Evolutionary conservation across 2,888 invertebrate species (phyloP).

Genomic region (Agrotis segetum): DNA sequence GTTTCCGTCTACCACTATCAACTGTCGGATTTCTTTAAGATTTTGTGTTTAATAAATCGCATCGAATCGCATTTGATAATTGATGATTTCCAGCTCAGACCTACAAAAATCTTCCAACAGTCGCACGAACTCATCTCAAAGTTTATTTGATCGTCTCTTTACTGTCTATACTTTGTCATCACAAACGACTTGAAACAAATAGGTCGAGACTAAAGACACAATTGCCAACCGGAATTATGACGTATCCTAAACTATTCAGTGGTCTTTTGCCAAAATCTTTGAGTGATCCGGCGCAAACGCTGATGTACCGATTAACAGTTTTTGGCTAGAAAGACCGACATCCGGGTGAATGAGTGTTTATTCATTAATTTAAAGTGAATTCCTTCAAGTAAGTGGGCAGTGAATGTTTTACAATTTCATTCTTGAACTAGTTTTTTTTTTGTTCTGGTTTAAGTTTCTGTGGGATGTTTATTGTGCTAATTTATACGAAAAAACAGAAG

Average conservation of each 20-base stretch:
- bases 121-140: conserved; percentile 44
- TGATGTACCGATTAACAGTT: conserved; percentile 24
- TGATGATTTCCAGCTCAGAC: no score
- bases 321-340: conserved; percentile 29
- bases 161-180: conserved; percentile 50
- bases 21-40: no score
- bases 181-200: conserved; percentile 31
- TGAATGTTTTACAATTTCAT: conserved; percentile 7
- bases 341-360: conserved; percentile 34
- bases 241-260: conserved; percentile 45
- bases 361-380: conserved; percentile 32
- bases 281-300: conserved; percentile 5
- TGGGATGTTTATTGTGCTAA: not conserved
- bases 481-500: not conserved
- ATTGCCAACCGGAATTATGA: conserved; percentile 48
- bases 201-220: conserved; percentile 40
- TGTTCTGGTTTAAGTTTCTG: not conserved
- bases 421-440: conserved; percentile 8
- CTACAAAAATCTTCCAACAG: conserved; percentile 22
- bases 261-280: conserved; percentile 54
- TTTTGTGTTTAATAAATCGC: no score
- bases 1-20: no score
- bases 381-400: conserved; percentile 15
- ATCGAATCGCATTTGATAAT: no score
- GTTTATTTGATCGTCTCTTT: conserved; percentile 43